Percentiles rank a stretch among this genome's conserved stretches.
phyloP scores from a whole-genome alignment of 2,797 vertebrate species.

The Sebastiscus albofasciatus region DNA sequence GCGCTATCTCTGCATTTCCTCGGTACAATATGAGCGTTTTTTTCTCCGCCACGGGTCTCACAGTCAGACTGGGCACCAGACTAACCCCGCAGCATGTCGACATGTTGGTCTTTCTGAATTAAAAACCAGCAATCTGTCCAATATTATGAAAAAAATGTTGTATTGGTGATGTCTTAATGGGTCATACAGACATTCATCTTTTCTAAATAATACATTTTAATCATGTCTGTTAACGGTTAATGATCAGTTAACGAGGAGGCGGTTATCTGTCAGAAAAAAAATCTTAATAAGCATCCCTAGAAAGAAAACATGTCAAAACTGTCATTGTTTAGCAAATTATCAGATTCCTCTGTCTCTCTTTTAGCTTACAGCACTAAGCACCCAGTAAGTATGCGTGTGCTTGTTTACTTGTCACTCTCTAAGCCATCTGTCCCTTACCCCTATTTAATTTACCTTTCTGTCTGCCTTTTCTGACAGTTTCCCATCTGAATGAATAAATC shows the following conservation, averaged over 20 bases:
- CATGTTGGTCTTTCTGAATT: not conserved
- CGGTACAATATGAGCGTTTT: not conserved
- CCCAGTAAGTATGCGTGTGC: not conserved
- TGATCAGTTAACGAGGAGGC: not conserved
- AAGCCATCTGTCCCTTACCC: not conserved
- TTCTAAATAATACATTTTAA: not conserved
- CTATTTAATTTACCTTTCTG: slow-evolving; percentile 1
- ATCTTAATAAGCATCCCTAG: not conserved
- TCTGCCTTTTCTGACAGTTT: slow-evolving; percentile 8
- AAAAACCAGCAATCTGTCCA: not conserved
- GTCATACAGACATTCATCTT: not conserved
- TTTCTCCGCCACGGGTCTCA: not conserved
- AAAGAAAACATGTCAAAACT: not conserved
- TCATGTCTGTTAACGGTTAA: not conserved
- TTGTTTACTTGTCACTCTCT: not conserved
- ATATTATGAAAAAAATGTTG: not conserved
- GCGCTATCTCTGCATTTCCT: not conserved
- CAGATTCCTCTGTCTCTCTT: not conserved
- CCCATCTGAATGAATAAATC: slow-evolving; percentile 57
- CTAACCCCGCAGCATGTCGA: not conserved
- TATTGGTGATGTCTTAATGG: not conserved
- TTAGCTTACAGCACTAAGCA: not conserved
- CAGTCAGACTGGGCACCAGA: not conserved
- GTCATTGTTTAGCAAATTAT: not conserved
- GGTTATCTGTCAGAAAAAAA: not conserved